These are phyloP conservation scores for Strix aluco DNA, from an alignment of 2,113 vertebrate genomes.

Conservation along the genomic window DNA sequence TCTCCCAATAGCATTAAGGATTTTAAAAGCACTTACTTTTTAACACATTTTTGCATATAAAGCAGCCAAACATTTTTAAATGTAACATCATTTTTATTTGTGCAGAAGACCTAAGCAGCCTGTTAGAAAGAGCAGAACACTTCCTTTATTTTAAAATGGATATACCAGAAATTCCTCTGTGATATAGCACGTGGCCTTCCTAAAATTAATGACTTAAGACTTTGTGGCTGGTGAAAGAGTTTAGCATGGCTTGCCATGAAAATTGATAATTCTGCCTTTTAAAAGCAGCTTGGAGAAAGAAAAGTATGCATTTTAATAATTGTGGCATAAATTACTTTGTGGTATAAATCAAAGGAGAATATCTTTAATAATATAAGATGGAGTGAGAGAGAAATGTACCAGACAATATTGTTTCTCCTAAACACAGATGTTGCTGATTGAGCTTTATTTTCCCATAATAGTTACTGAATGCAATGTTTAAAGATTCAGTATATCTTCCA, in stretches of 20 bases:
- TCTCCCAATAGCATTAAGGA: neutral
- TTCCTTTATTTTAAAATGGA: neutral
- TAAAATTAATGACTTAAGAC: neutral
- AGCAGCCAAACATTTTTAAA: neutral
- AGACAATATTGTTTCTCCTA: neutral
- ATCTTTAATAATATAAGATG: neutral
- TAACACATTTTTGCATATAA: neutral
- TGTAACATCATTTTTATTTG: neutral
- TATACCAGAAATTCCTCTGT: neutral
- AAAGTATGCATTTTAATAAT: neutral
- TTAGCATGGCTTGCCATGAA: neutral
- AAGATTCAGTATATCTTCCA: neutral
- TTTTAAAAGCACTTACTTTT: neutral
- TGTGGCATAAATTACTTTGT: neutral
- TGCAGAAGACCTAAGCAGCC: neutral
- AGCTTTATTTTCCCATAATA: neutral
- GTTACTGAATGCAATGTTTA: neutral
- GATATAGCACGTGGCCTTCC: neutral
- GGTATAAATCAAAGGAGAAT: neutral
- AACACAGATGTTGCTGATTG: neutral
- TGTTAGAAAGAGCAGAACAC: neutral
- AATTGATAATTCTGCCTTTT: neutral
- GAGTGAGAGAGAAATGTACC: neutral
- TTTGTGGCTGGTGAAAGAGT: neutral
- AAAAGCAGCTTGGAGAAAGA: neutral